Conservation (phyloP, 2,888 invertebrate species). For the Marasmarcha lunaedactyla region DNA sequence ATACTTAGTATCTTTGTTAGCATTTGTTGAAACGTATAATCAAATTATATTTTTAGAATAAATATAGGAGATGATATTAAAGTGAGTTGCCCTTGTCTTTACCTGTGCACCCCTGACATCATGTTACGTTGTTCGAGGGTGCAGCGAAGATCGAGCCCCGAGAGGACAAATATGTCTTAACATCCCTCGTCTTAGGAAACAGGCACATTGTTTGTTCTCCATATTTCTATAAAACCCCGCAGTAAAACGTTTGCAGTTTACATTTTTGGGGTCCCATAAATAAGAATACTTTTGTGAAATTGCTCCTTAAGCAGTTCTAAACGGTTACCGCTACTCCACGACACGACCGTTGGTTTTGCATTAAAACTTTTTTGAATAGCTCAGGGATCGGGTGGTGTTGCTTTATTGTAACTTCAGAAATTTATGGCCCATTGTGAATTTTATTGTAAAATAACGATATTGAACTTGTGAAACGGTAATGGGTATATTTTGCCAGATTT, state of each 20-base stretch:
- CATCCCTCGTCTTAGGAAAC: slow-evolving; percentile 52
- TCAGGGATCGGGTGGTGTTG: slow-evolving; percentile 29
- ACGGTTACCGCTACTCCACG: slow-evolving; percentile 46
- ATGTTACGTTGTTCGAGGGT: slow-evolving; percentile 7
- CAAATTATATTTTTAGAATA: slow-evolving; percentile 15
- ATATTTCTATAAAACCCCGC: slow-evolving; percentile 59
- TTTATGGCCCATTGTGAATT: slow-evolving; percentile 29
- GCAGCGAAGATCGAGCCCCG: slow-evolving; percentile 22
- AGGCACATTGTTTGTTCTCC: slow-evolving; percentile 62
- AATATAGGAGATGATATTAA: not conserved
- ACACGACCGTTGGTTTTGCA: slow-evolving; percentile 23
- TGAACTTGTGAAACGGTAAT: not conserved
- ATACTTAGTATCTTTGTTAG: slow-evolving; percentile 30
- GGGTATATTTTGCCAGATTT: not conserved
- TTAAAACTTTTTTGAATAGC: slow-evolving; percentile 38
- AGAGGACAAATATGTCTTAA: slow-evolving; percentile 45
- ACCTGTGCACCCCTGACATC: not conserved
- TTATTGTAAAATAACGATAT: not conserved
- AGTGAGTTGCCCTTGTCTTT: not conserved
- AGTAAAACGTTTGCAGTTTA: slow-evolving; percentile 68
- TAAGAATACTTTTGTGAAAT: slow-evolving; percentile 60
- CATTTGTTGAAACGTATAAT: slow-evolving; percentile 25
- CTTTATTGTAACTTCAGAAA: slow-evolving; percentile 34
- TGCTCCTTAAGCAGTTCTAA: slow-evolving; percentile 67
- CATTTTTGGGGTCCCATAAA: slow-evolving; percentile 65